Base-by-base conservation (phyloP, 2,888 invertebrate species). In the Rugalucina vietnamica region DNA sequence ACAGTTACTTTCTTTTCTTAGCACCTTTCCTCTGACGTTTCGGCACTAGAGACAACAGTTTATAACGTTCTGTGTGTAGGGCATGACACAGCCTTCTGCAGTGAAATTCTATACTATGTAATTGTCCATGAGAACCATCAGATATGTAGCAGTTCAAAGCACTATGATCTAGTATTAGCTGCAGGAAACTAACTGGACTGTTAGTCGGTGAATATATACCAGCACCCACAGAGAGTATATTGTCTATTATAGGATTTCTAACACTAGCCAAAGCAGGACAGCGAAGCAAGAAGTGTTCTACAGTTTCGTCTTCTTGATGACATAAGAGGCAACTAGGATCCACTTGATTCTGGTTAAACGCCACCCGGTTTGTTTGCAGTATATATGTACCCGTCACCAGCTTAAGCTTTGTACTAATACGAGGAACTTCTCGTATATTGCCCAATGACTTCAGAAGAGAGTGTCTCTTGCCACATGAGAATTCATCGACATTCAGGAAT, bases 291-390 rank as follows among this genome's bases (percentile, higher is more conserved):
- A 74, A 74, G 39, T 74, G 74, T 74, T 74, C 50, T 4, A 74
- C 18, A 10, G 74, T 74, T 27, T 74, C 74, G 29, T 74, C 27
- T 14, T 32, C 74, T n/a, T 8, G 24, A 18, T 50, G 29, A 39
- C 72, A 72, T 39, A 72, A 12, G 18, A 37, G 72, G 37, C 72
- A 72, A 18, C 14, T 27, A 14, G 72, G 72, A 34, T 72, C n/a
- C 8, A 72, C 43, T 37, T 10, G 14, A 37, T 24, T 72, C 37
- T 72, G 72, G 37, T 72, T 72, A 24, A 72, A 72, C 34, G 37
- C n/a, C 12, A 24, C 72, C n/a, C 72, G 37, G 39, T 74, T 74
- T 8, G 32, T 50, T 74, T 74, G 74, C 12, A 74, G 74, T 12
- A 74, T 74, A 34, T 74, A 72, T 34, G 39, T 72, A 8, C 43